Evolutionary conservation across 2,888 invertebrate species (phyloP), one percentile per base, ranked within the genome.

Genomic region (Eupelmus urozonus): DNA sequence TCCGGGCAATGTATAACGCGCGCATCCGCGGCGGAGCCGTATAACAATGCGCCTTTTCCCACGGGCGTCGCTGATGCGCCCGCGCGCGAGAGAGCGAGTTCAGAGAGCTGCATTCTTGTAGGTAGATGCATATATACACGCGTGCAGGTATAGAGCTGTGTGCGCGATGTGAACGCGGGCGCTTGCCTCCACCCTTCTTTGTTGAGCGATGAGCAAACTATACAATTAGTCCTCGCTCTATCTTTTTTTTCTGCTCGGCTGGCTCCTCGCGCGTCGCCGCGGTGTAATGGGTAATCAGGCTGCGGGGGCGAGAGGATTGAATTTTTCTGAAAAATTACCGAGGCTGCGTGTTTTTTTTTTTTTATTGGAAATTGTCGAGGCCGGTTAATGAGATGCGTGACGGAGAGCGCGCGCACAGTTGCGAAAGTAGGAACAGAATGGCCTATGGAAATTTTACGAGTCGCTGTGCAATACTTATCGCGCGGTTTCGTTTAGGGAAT

Each of bases 131-230:
- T 5, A 3, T 5, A 34, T 34, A 9, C 34, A 5, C 34, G 34
- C 34, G 34, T 9, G 34, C 34, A 3, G 34, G 5, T 5, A 34
- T 45, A 16, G 16, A 45, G 2, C 13, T 45, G 16, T 13, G 2
- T 45, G 9, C 45, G 45, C 16, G 2, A 13, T 45, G 13, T 45
- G 9, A 34, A 45, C 45, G 13, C 45, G 45, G 13, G 45, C 13
- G 45, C 45, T 7, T 45, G 45, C 45, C 4, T 13, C 45, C 45
- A n/a, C 49, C 27, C 27, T 27, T 27, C 45, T 49, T 72, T 81
- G 80, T 81, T 80, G 78, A 59, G 29, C 73, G 73, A 73, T 42
- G 63, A 73, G 65, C 72, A 42, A 53, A 20, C 72, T 72, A 34
- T 34, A 51, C 62, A 72, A 72, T 72, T 72, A 72, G 49, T 55